Base-by-base conservation (phyloP, 2,888 invertebrate genomes). In the Thalpophila matura region DNA sequence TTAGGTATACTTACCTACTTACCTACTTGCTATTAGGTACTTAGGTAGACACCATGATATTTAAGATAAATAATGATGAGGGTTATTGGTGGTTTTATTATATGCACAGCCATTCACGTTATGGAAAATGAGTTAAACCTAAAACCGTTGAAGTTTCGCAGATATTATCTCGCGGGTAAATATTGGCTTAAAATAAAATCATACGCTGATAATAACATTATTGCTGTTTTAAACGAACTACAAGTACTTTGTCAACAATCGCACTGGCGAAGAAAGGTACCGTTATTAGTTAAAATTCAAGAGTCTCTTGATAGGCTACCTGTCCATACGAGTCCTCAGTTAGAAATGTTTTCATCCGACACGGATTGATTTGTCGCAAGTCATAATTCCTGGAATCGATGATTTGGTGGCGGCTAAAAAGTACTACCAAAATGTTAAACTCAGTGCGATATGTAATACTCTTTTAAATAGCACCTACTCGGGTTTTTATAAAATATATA, bases 141-240 rank as follows among this genome's bases (percentile, higher is more conserved):
- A 10, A 5, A 16, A 12, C 43, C 27, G 26, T 27, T 27, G 43
- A 45, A 26, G 27, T 3, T 45, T 45, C 43, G 43, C 16, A 27
- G 43, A 6, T 12, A 27, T 3, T 45, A 27, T 45, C 27, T 27
- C 16, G 43, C 27, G 43, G 43, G 27, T 18, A 45, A 45, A 45
- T 26, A 9, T 16, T 43, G 42, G 26, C 24, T 26, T 3, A 43
- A 43, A 26, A 10, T 43, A 43, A 43, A 43, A 43, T 43, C 43
- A 26, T 43, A 43, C 16, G 43, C 14, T 9, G 26, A 26, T 43
- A 43, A 43, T 43, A n/a, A n/a, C n/a, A 26, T 26, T 10, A 43
- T 26, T 4, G 26, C 16, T 16, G 43, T 43, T 4, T 26, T 43
- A 43, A 10, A 16, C 3, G 45, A 27, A 16, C 10, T 45, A 12